phyloP scores from a whole-genome alignment of 2,113 vertebrate genomes.

The Podocnemis expansa region DNA sequence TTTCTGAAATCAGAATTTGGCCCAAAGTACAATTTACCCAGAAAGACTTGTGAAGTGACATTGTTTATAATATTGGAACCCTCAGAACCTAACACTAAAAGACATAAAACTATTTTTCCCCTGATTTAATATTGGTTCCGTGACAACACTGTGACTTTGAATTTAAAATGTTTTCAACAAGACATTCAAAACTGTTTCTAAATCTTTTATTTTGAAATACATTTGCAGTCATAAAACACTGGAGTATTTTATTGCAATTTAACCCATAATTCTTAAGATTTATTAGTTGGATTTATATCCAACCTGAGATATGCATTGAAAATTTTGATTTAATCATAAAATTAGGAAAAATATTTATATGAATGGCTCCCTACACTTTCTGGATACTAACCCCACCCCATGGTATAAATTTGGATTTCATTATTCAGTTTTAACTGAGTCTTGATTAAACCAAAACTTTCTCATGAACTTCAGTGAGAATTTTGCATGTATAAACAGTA shows the following conservation, averaged over 20 bases:
- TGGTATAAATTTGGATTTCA: background rate
- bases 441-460: background rate
- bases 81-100: background rate
- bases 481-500: background rate
- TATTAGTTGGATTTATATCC: conserved; percentile 26
- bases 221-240: conserved; percentile 29
- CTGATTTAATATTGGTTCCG: background rate
- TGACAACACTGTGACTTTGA: background rate
- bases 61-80: background rate
- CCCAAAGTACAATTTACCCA: background rate
- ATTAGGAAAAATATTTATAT: background rate
- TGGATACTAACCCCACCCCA: background rate
- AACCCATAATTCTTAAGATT: background rate
- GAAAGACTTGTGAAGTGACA: background rate
- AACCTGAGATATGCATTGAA: background rate
- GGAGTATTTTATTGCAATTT: background rate
- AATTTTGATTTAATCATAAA: conserved; percentile 27
- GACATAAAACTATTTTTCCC: background rate
- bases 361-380: background rate
- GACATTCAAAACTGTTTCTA: background rate
- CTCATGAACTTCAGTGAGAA: background rate
- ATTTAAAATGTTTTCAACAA: background rate
- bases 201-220: conserved; percentile 24
- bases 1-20: background rate
- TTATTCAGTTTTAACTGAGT: background rate